Evolutionary conservation across 2,113 vertebrate genomes (phyloP), one percentile per base, ranked within the genome.

Genomic region (Mastomys natalensis): DNA sequence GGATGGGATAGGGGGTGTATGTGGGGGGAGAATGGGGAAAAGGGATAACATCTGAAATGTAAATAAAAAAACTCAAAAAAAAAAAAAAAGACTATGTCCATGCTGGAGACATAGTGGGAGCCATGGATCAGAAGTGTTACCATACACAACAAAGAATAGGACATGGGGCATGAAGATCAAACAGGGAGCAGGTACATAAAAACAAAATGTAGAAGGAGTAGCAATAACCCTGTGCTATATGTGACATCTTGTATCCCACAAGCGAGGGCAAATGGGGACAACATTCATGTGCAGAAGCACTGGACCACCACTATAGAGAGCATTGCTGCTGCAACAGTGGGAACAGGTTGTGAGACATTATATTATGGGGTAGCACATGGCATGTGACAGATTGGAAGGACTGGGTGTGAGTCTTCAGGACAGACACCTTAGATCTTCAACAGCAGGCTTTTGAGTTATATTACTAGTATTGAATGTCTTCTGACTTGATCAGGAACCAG

Each of bases 221-320:
- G 34, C 89, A 53, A 76, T 53, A 89, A 89, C 8, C 17, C 70
- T 16, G 31, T 16, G 19, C 24, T 31, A 8, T 24, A 9, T 31
- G 68, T 58, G 53, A 74, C 26, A 60, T 4, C 40, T 5, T 3
- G 17, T 40, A 22, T 60, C 53, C 70, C 34, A 1, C 40, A 77
- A 48, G 13, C 15, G 37, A 74, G 45, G 48, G 26, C 43, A 85
- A 48, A 40, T 26, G 37, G 21, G 34, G 4, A 51, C 74, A 19
- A 3, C 11, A 8, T 19, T 19, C 43, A 55, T 15, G 34, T 1
- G 1, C 16, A 22, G 76, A 34, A 0, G 24, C 22, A 11, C 8
- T 43, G 26, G 58, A 53, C 12, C 37, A 66, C 24, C 45, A 29
- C 8, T 3, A 2, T 1, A 0, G 43, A 21, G 53, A 51, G 26